Conservation (phyloP, 2,797 vertebrate genomes). For the Luscinia luscinia region DNA sequence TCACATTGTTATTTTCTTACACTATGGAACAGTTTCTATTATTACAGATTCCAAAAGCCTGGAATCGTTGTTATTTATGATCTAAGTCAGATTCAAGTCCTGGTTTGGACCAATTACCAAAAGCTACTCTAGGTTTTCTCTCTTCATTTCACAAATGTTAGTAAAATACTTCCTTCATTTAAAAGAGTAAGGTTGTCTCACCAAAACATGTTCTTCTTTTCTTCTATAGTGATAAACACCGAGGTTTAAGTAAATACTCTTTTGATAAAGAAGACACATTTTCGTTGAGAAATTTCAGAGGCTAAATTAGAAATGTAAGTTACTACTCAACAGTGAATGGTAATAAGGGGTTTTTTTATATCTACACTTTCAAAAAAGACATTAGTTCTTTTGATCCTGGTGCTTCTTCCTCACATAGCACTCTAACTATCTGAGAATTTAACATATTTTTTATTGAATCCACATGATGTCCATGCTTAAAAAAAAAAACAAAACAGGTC, state of each 20-base stretch:
- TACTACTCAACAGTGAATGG: background rate
- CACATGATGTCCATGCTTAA: background rate
- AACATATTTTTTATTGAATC: background rate
- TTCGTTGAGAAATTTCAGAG: background rate
- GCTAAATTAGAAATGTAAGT: background rate
- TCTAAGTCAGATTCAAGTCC: conserved; percentile 44
- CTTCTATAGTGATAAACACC: background rate
- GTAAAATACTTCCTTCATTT: conserved; percentile 23
- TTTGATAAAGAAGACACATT: background rate
- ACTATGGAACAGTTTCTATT: conserved; percentile 52
- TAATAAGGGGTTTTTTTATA: background rate
- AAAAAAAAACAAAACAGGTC: background rate
- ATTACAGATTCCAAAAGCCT: conserved; percentile 47
- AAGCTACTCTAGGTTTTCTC: conserved; percentile 3
- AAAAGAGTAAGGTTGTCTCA: conserved; percentile 10
- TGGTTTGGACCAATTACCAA: conserved; percentile 31
- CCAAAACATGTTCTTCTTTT: background rate
- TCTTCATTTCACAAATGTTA: conserved; percentile 23
- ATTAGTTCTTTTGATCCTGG: background rate
- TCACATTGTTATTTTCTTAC: conserved; percentile 63
- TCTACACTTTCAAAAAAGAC: background rate
- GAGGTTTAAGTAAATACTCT: background rate
- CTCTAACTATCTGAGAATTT: background rate
- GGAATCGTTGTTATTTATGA: conserved; percentile 49
- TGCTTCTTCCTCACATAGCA: background rate